Evolutionary conservation across 2,113 vertebrate genomes (phyloP), one percentile per base, ranked within the genome.

Genomic region (Casuarius casuarius): DNA sequence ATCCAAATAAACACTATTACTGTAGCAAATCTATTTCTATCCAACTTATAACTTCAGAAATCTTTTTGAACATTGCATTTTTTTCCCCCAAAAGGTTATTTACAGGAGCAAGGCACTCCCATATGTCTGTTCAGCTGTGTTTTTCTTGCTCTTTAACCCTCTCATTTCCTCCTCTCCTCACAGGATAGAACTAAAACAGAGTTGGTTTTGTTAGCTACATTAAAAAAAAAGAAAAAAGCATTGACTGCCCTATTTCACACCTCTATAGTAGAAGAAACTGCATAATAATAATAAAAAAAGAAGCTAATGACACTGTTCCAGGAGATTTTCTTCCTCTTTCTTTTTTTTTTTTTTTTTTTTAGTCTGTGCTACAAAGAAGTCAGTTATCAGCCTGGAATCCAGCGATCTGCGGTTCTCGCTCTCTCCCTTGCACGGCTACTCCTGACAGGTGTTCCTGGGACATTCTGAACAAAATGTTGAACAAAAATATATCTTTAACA

Each of bases 361-460:
- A 52, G 18, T 31, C 42, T 51, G 22, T 18, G 12, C 44, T 72
- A 75, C 48, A 52, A 75, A 51, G 42, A 68, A 80, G 25, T 12
- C 1, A 2, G 31, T 65, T 81, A 61, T n/a, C 77, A 95, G 52
- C 12, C 66, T 71, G 54, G 25, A 77, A 88, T 88, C 40, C 68
- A 86, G 79, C 0, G 23, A 86, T 80, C 72, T 93, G 17, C 63
- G n/a, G 68, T 80, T 95, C 79, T 80, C 23, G 4, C 21, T 7
- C 0, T 10, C 40, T 28, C 51, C 84, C 68, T 44, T 89, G 61
- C 54, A 74, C 0, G 56, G 90, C 84, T 90, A 82, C 62, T 94
- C 90, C 79, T 49, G 77, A 72, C 86, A 97, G 87, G 76, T 96
- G 87, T 42, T 97, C 84, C 86, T 95, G 92, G 94, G 96, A 94